Base-by-base conservation (phyloP, 2,113 vertebrate genomes). In the Euleptes europaea region DNA sequence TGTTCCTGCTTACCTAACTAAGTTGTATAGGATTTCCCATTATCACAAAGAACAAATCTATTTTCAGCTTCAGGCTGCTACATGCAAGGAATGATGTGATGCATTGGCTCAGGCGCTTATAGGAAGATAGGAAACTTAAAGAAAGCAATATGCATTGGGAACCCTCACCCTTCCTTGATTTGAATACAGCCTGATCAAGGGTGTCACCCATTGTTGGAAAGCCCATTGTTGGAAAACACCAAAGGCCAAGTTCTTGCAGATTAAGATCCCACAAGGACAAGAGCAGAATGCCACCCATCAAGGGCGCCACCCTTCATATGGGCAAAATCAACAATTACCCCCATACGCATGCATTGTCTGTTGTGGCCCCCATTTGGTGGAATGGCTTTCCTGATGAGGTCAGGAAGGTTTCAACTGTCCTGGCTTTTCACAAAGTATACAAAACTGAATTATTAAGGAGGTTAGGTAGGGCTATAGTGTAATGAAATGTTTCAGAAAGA, bases 161-260 rank as follows among this genome's bases (percentile, higher is more conserved):
- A 33, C 19, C 65, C 28, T 13, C 9, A 49, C 33, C 12, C 21
- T 75, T 23, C 12, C 17, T 60, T 69, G 3, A 6, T 78, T 42
- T 60, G 85, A 42, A 84, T 19, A 73, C n/a, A 35, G 4, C 5
- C 57, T 21, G 49, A 70, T 42, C 12, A 2, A 17, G 35, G 5
- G 74, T 78, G 72, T 86, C 8, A 60, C 19, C 66, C 85, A 80
- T 85, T 12, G n/a, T n/a, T n/a, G n/a, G n/a, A 6, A 90, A 69
- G 21, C 57, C 40, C 2, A 17, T 78, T 21, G 10, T 85, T n/a
- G 2, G 81, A 84, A 89, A 86, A 38, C 2, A 0, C 47, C 33
- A 23, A 35, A 82, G 35, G 1, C 19, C 2, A n/a, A 78, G 38
- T 14, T 69, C 26, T 78, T 17, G 8, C 44, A n/a, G 38, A n/a